Evolutionary conservation across 2,113 vertebrate species (phyloP).

Genomic region (Ovibos moschatus): DNA sequence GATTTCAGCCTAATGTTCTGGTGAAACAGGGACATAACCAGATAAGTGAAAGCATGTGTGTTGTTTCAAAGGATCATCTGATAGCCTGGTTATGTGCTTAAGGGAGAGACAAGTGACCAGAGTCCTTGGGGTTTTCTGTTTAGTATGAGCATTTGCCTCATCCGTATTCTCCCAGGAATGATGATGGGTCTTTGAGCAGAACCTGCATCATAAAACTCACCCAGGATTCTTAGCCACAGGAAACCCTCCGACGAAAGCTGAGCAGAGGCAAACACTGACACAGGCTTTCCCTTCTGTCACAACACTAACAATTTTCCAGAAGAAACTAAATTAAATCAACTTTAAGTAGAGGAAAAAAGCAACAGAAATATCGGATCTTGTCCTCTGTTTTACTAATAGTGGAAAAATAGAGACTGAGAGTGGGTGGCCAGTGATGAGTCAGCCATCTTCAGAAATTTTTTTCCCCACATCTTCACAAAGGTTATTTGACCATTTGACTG

Average conservation of each 20-base stretch:
- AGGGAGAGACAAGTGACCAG: neutral
- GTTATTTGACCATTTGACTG: neutral
- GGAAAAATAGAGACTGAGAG: neutral
- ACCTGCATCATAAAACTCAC: neutral
- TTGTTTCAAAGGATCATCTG: neutral
- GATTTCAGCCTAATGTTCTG: neutral
- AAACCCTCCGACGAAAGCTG: neutral
- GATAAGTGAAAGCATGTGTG: neutral
- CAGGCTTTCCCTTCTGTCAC: neutral
- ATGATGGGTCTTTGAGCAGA: neutral
- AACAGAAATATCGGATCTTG: neutral
- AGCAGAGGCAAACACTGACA: neutral
- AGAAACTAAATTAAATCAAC: neutral
- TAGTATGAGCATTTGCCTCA: neutral
- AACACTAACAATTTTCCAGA: neutral
- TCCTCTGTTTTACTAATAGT: neutral
- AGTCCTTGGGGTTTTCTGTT: neutral
- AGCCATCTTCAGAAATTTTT: neutral
- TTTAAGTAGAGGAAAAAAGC: neutral
- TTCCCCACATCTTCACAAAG: neutral
- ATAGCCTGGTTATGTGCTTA: slow-evolving; percentile 19
- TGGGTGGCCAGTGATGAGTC: neutral
- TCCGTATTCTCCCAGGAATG: neutral
- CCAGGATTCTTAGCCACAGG: neutral
- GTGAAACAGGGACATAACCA: neutral